Percentiles rank a stretch among this genome's conserved stretches.
Conservation (phyloP, 2,113 vertebrate species). For the Megaceryle maxima region DNA sequence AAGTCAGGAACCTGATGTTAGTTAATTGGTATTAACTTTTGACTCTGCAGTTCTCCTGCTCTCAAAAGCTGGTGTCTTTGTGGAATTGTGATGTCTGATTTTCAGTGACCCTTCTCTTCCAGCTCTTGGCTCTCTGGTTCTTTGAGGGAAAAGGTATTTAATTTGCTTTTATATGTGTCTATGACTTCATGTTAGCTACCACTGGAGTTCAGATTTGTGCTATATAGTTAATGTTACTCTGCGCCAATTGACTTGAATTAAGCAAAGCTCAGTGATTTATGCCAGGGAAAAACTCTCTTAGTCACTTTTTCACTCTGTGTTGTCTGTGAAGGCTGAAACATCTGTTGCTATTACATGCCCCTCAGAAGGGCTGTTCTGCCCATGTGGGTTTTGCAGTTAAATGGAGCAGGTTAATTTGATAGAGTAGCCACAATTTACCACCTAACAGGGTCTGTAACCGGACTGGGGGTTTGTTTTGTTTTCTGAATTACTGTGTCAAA, state of each 20-base stretch:
- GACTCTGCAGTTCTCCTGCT: neutral
- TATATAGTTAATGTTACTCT: neutral
- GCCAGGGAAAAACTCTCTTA: neutral
- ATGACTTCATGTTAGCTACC: neutral
- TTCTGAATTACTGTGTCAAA: neutral
- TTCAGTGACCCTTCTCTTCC: neutral
- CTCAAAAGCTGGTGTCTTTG: neutral
- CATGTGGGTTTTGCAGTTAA: neutral
- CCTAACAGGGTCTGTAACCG: neutral
- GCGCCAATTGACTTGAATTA: neutral
- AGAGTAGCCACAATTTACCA: neutral
- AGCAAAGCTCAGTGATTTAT: neutral
- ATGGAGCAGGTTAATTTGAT: neutral
- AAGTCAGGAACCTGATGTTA: neutral
- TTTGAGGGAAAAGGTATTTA: neutral
- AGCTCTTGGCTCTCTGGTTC: neutral
- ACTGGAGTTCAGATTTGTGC: neutral
- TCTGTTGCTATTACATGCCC: neutral
- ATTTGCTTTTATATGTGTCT: neutral
- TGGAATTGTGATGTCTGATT: neutral
- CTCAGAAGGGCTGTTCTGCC: neutral
- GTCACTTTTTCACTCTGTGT: neutral
- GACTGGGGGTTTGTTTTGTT: neutral
- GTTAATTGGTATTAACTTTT: neutral
- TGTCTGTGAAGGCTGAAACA: neutral